phyloP scores from a whole-genome alignment of 2,888 invertebrate genomes.

The Timema cristinae region DNA sequence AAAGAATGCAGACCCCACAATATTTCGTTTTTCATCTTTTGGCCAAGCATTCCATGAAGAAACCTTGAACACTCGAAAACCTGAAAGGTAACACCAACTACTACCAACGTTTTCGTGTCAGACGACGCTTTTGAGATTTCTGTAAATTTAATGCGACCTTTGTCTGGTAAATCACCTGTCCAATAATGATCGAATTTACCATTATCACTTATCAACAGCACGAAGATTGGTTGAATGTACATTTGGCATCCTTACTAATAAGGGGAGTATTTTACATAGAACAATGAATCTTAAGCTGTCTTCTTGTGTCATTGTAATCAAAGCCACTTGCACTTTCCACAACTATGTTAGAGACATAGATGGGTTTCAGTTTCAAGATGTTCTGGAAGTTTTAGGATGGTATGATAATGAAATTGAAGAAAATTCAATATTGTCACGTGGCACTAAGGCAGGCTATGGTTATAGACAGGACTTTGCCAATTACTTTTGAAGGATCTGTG shows the following conservation, averaged over 20 bases:
- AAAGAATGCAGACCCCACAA: constrained; percentile 16
- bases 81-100: constrained; percentile 19
- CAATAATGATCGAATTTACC: constrained; percentile 29
- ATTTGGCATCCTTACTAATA: constrained; percentile 38
- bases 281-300: constrained; percentile 30
- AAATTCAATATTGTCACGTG: too few species aligned
- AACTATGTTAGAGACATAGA: constrained; percentile 28
- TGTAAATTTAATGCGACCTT: constrained; percentile 20
- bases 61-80: constrained; percentile 7
- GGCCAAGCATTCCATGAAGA: neutral
- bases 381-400: constrained; percentile 31
- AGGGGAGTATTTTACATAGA: constrained; percentile 39
- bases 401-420: too few species aligned
- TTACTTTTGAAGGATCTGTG: too few species aligned
- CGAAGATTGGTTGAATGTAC: constrained; percentile 37
- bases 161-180: constrained; percentile 18
- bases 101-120: constrained; percentile 14
- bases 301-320: constrained; percentile 33
- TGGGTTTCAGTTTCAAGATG: constrained; percentile 29
- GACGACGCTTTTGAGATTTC: constrained; percentile 27
- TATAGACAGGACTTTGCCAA: too few species aligned
- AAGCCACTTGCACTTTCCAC: constrained; percentile 33
- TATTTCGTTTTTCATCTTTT: constrained; percentile 11
- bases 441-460: too few species aligned
- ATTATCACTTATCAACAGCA: constrained; percentile 33